phyloP scores from a whole-genome alignment of 2,888 invertebrate genomes.

The Allygus modestus region DNA sequence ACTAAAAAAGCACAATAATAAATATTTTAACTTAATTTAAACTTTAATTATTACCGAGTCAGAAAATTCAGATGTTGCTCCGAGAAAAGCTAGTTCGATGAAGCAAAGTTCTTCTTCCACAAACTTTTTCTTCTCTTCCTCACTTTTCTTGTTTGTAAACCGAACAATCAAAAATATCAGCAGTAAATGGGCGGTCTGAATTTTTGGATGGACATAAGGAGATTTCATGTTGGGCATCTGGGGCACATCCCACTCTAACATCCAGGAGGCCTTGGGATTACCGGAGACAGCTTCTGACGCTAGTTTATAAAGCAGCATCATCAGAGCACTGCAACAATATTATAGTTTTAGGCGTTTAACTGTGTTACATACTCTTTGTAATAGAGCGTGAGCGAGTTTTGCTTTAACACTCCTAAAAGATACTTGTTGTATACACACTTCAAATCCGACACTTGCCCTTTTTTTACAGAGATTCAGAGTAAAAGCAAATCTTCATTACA shows the following conservation, averaged over 20 bases:
- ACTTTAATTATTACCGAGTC: not conserved
- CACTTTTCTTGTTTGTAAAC: not conserved
- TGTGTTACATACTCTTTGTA: no score
- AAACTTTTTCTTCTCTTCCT: not conserved
- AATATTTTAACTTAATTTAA: no score
- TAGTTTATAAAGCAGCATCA: not conserved
- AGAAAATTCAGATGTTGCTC: not conserved
- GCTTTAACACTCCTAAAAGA: no score
- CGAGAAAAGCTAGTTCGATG: not conserved
- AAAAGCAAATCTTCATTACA: no score
- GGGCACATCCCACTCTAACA: not conserved
- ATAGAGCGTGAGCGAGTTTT: no score
- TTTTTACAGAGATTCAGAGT: no score
- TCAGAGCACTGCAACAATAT: not conserved
- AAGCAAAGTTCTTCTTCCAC: slow-evolving; percentile 1
- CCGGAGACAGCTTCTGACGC: not conserved
- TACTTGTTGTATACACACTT: no score
- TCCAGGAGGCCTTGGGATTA: not conserved
- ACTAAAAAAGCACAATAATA: no score
- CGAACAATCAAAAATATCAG: not conserved
- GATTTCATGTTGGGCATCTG: not conserved
- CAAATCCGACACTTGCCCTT: no score
- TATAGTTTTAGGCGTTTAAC: no score
- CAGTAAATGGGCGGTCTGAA: not conserved
- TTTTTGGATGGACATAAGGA: slow-evolving; percentile 13